phyloP scores from a whole-genome alignment of 2,888 invertebrate species.

The Oscheius sp. region DNA sequence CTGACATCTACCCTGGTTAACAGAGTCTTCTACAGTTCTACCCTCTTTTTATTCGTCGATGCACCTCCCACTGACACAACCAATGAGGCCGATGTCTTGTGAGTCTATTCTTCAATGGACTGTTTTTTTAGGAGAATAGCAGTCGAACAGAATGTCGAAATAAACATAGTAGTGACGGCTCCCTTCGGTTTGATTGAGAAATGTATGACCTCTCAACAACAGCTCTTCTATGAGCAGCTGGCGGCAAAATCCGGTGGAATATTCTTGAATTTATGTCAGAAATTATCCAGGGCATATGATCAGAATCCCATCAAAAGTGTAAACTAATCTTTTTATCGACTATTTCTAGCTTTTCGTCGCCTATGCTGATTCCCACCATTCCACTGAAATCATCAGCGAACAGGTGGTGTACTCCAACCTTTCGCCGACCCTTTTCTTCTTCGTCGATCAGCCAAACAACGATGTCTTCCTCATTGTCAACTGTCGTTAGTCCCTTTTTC shows the following conservation, averaged over 20 bases:
- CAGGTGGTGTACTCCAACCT: background rate
- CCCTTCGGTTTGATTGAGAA: slow-evolving; percentile 34
- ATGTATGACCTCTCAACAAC: slow-evolving; percentile 20
- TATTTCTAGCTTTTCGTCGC: background rate
- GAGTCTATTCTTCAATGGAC: slow-evolving; percentile 2
- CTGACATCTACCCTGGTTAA: slow-evolving; percentile 35
- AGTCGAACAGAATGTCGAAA: background rate
- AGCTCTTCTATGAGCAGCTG: slow-evolving; percentile 33
- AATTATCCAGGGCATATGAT: background rate
- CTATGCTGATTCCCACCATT: slow-evolving; percentile 19
- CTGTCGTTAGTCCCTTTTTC: slow-evolving; percentile 2
- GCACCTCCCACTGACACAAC: slow-evolving; percentile 10
- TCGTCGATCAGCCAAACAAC: slow-evolving; percentile 2
- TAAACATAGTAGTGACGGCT: slow-evolving; percentile 38
- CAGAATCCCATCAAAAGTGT: slow-evolving; percentile 34
- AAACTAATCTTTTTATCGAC: background rate
- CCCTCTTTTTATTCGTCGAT: slow-evolving; percentile 46
- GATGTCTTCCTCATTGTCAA: slow-evolving; percentile 17
- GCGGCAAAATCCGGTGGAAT: slow-evolving; percentile 43
- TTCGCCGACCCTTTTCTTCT: background rate
- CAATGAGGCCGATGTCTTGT: slow-evolving; percentile 37
- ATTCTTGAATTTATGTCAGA: slow-evolving; percentile 43
- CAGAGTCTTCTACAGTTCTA: slow-evolving; percentile 38
- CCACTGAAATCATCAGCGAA: slow-evolving; percentile 5
- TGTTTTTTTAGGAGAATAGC: background rate